Percentiles rank a stretch among this genome's conserved stretches.
Evolutionary conservation across 2,797 vertebrate genomes (phyloP).

Genomic region (Natrix natrix): DNA sequence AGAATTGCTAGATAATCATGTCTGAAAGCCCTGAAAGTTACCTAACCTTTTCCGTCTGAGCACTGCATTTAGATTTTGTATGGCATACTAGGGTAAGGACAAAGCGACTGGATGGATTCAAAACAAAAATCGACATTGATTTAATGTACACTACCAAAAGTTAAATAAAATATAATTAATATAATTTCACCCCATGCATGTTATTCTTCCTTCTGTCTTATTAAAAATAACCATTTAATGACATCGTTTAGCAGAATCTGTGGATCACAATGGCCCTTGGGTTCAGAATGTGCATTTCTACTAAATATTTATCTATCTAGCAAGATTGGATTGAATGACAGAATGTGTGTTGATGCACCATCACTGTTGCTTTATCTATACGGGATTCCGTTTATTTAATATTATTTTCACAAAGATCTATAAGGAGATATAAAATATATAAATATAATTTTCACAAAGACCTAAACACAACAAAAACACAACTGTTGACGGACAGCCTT

Average conservation of each 20-base stretch:
- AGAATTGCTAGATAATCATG: not conserved
- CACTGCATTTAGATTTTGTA: not conserved
- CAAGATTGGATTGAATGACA: not conserved
- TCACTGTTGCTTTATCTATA: not conserved
- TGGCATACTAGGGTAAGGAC: not conserved
- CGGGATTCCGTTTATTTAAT: not conserved
- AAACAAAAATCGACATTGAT: not conserved
- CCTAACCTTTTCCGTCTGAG: not conserved
- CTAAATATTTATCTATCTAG: not conserved
- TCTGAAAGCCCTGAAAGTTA: not conserved
- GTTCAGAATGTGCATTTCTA: not conserved
- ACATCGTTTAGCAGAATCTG: not conserved
- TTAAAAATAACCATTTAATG: not conserved
- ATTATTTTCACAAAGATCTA: not conserved
- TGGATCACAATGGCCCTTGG: not conserved
- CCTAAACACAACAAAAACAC: too few relatives aligned
- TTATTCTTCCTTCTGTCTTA: not conserved
- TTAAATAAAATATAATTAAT: not conserved
- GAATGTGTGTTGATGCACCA: not conserved
- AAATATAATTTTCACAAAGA: not conserved
- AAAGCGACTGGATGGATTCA: not conserved
- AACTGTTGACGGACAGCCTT: not conserved
- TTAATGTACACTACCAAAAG: not conserved
- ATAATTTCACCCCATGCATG: not conserved
- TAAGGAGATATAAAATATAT: too few relatives aligned